Conservation (phyloP, 2,797 vertebrate species). For the Mallotus villosus region DNA sequence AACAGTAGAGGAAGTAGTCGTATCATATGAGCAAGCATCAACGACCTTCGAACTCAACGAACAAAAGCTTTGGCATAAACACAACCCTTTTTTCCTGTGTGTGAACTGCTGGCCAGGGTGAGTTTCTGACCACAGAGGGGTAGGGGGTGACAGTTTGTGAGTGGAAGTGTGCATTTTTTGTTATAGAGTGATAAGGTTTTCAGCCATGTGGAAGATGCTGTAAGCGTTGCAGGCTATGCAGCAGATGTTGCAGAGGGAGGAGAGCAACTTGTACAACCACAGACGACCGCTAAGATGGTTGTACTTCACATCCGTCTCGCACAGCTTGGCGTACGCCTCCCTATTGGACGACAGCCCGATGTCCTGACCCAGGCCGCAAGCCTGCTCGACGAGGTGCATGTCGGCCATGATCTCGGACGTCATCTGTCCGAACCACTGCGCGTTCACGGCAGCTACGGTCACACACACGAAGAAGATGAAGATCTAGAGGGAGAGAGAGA, state of each 20-base stretch:
- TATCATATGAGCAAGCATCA: too few species aligned
- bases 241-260: conserved; percentile 82
- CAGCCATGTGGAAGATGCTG: conserved; percentile 78
- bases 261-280: conserved; percentile 73
- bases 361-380: conserved; percentile 77
- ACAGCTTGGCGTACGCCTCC: conserved; percentile 73
- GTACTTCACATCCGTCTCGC: conserved; percentile 70
- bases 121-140: neutral
- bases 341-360: conserved; percentile 70
- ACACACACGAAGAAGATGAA: conserved; percentile 78
- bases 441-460: conserved; percentile 76
- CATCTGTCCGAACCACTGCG: conserved; percentile 82
- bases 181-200: conserved; percentile 72
- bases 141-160: neutral
- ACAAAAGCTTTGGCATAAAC: too few species aligned
- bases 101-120: too few species aligned
- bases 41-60: too few species aligned
- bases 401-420: conserved; percentile 77
- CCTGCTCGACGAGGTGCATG: conserved; percentile 77
- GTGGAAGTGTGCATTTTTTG: neutral
- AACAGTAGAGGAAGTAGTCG: too few species aligned
- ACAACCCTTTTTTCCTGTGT: too few species aligned
- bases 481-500: conserved; percentile 62
- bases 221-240: conserved; percentile 80
- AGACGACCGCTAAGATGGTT: conserved; percentile 67